phyloP scores from a whole-genome alignment of 2,797 vertebrate species.

The Enteromius treurensis region DNA sequence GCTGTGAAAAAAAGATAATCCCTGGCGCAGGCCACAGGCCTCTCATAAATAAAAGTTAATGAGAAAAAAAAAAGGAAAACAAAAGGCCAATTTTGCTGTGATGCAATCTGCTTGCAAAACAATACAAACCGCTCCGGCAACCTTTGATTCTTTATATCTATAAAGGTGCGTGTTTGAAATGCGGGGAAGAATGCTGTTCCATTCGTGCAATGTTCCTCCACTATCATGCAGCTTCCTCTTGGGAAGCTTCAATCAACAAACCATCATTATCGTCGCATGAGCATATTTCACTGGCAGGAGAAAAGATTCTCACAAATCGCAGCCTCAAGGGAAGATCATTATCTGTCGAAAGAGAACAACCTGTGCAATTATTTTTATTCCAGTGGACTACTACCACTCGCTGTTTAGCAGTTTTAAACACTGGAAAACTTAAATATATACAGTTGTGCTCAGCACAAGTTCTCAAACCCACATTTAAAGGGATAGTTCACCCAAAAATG shows the following conservation, averaged over 20 bases:
- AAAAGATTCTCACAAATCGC: constrained; percentile 41
- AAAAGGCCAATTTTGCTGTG: constrained; percentile 28
- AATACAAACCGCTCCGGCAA: constrained; percentile 29
- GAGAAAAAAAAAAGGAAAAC: constrained; percentile 14
- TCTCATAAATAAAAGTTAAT: constrained; percentile 55
- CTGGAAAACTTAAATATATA: not conserved
- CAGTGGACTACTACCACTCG: constrained; percentile 30
- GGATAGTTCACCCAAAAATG: not conserved
- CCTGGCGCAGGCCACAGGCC: constrained; percentile 43
- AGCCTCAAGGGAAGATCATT: constrained; percentile 54
- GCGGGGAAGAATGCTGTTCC: not conserved
- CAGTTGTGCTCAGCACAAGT: not conserved
- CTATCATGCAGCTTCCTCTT: constrained; percentile 29
- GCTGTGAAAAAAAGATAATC: constrained; percentile 48
- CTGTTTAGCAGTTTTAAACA: constrained; percentile 41
- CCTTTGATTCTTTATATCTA: constrained; percentile 17
- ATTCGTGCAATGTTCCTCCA: not conserved
- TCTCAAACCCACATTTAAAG: not conserved
- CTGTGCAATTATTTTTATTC: constrained; percentile 52
- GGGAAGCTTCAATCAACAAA: constrained; percentile 46
- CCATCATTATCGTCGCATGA: constrained; percentile 44
- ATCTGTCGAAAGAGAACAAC: constrained; percentile 54
- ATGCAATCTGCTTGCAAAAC: constrained; percentile 39
- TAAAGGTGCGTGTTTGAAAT: constrained; percentile 30
- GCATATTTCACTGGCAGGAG: constrained; percentile 35